Evolutionary conservation across 1,140 invertebrate genomes (phyloP).

Genomic region (Ooceraea biroi): DNA sequence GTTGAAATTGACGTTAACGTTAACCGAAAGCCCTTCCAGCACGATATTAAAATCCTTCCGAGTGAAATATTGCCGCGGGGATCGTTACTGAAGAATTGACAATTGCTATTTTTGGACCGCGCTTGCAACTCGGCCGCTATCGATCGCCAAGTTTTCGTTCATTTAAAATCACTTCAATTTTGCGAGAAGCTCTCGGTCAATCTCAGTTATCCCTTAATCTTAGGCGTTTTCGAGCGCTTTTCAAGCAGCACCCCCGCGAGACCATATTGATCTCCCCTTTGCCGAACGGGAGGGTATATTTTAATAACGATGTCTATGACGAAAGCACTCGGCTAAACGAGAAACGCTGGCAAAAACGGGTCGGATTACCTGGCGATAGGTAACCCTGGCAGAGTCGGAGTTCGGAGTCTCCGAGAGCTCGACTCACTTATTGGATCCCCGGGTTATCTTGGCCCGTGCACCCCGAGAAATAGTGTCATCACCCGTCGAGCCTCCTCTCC

Average conservation of each 20-base stretch:
- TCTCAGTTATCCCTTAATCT: neutral
- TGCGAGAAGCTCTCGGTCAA: neutral
- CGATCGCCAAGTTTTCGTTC: too few relatives aligned
- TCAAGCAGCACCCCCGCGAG: neutral
- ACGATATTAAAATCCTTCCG: neutral
- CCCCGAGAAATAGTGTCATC: conserved; percentile 43
- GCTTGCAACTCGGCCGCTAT: too few relatives aligned
- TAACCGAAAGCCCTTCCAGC: neutral
- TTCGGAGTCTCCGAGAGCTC: conserved; percentile 26
- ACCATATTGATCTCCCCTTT: conserved; percentile 36
- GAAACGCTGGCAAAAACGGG: conserved; percentile 62
- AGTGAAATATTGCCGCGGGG: neutral
- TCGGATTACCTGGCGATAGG: conserved; percentile 51
- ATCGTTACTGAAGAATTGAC: neutral
- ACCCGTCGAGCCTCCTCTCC: conserved; percentile 5
- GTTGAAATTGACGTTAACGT: conserved; percentile 42
- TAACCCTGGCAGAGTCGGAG: conserved; percentile 40
- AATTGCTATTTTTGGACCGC: too few relatives aligned
- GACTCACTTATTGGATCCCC: conserved; percentile 44
- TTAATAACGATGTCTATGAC: conserved; percentile 61
- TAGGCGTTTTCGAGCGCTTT: neutral
- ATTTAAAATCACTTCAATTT: neutral
- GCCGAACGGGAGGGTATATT: conserved; percentile 18
- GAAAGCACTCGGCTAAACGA: conserved; percentile 61
- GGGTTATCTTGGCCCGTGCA: conserved; percentile 37